Conservation (phyloP, 2,888 invertebrate genomes). For the Drosophila mimetica region DNA sequence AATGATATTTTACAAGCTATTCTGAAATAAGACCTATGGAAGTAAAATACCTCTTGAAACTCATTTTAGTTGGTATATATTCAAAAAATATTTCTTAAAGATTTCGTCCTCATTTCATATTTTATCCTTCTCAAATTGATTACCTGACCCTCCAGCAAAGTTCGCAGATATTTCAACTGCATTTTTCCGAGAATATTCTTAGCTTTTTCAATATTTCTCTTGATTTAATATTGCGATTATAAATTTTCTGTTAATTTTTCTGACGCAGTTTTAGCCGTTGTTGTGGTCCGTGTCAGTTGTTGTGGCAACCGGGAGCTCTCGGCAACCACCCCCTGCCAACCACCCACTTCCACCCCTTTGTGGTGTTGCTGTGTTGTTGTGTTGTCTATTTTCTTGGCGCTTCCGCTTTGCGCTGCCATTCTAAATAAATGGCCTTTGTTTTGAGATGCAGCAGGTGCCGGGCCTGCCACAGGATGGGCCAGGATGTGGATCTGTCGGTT, state of each 20-base stretch:
- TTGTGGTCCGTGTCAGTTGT: conserved; percentile 56
- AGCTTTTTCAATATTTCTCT: not conserved
- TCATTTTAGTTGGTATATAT: no score
- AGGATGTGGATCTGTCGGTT: conserved; percentile 42
- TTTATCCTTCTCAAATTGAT: conserved; percentile 43
- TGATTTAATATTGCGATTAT: conserved; percentile 1
- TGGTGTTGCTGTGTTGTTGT: conserved; percentile 17
- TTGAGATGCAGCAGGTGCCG: conserved; percentile 71
- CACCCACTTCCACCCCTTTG: conserved; percentile 1
- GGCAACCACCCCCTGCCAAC: conserved; percentile 14
- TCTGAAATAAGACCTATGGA: no score
- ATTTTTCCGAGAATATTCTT: conserved; percentile 84
- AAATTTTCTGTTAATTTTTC: conserved; percentile 33
- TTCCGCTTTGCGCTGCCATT: conserved; percentile 72
- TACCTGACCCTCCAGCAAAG: conserved; percentile 91
- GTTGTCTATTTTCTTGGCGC: conserved; percentile 62
- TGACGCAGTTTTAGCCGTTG: conserved; percentile 36
- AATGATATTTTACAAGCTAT: no score
- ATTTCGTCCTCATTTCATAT: not conserved
- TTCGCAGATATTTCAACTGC: conserved; percentile 93
- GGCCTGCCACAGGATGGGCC: conserved; percentile 64
- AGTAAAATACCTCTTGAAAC: no score
- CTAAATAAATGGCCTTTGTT: conserved; percentile 74
- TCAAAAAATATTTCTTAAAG: no score
- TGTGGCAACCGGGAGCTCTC: conserved; percentile 49